Conservation (phyloP, 2,888 invertebrate genomes). For the Rhagonycha fulva region DNA sequence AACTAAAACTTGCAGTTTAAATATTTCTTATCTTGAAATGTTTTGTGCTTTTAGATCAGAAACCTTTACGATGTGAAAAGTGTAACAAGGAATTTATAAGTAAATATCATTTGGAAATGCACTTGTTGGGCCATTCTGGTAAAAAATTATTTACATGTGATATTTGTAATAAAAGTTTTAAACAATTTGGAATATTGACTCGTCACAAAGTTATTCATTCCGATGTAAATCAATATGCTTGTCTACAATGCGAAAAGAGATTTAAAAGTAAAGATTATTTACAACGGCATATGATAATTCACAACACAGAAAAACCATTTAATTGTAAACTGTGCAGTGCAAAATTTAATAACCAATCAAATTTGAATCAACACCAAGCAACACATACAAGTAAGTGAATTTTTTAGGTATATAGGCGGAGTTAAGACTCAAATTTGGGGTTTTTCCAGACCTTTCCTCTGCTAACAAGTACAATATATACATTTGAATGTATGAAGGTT, state of each 20-base stretch:
- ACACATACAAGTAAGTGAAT: conserved; percentile 60
- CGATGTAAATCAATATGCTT: conserved; percentile 58
- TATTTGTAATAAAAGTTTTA: conserved; percentile 70
- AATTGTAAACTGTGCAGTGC: conserved; percentile 63
- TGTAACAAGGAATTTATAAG: conserved; percentile 69
- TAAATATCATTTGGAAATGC: conserved; percentile 74
- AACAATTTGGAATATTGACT: conserved; percentile 70
- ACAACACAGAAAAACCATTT: conserved; percentile 67
- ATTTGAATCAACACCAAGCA: conserved; percentile 69
- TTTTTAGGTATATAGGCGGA: neutral
- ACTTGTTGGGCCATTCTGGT: conserved; percentile 68
- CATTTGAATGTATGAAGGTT: no score
- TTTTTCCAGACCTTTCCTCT: no score
- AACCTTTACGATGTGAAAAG: conserved; percentile 57
- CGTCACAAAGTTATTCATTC: conserved; percentile 71
- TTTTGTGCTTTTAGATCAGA: conserved; percentile 45
- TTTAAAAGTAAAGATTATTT: conserved; percentile 65
- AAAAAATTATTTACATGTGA: conserved; percentile 65
- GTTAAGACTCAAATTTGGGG: no score
- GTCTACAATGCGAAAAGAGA: conserved; percentile 64
- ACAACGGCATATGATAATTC: conserved; percentile 64
- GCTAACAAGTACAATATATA: no score
- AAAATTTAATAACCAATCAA: conserved; percentile 66
- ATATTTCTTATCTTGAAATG: neutral
- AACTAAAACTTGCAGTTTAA: conserved; percentile 23